Base-by-base conservation (phyloP, 2,888 invertebrate genomes). In the Epistrophella euchroma region DNA sequence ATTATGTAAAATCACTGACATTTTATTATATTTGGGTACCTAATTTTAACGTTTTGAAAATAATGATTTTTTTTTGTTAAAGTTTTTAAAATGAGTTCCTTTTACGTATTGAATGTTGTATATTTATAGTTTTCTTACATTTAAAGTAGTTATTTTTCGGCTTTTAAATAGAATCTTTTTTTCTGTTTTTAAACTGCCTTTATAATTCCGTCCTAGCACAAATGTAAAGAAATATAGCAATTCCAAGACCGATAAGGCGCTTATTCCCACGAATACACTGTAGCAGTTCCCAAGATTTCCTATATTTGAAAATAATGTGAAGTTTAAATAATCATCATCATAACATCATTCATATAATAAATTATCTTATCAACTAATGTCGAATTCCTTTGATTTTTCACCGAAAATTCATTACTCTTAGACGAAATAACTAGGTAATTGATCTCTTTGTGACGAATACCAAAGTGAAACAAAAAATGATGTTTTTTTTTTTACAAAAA, bases 211-310 rank as follows among this genome's bases (percentile, higher is more conserved):
- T 15, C 89, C 89, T 4, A 92, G 74, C 7, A 92, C 90, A 0
- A 91, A 87, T 2, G 90, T 90, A 22, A 93, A 89, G 85, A 92
- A 94, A 89, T 94, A 94, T 0, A 93, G 2, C 0, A 94, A 90
- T 89, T 95, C 95, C 2, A 94, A 88, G 1, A 93, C 88, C 17
- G 94, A 94, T 56, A 94, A 91, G 77, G 92, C 91, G 87, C 94
- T 94, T 90, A 94, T 93, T 13, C 95, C 95, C 35, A 94, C 90
- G 80, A 94, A 94, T 0, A 95, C 90, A 0, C 94, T 94, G 80
- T 94, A 94, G 3, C 94, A 93, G 3, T 94, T 94, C 17, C 95
- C 95, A 11, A 94, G 91, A 88, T 94, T 94, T 0, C 94, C 95
- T 94, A 58, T 62, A n/a, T 25, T 17, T 13, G 4, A 15, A 64